A percentile compares a stretch with the other conserved stretches of the same genome.
phyloP scores from a whole-genome alignment of 2,888 invertebrate species.

The Octodonta nipae region DNA sequence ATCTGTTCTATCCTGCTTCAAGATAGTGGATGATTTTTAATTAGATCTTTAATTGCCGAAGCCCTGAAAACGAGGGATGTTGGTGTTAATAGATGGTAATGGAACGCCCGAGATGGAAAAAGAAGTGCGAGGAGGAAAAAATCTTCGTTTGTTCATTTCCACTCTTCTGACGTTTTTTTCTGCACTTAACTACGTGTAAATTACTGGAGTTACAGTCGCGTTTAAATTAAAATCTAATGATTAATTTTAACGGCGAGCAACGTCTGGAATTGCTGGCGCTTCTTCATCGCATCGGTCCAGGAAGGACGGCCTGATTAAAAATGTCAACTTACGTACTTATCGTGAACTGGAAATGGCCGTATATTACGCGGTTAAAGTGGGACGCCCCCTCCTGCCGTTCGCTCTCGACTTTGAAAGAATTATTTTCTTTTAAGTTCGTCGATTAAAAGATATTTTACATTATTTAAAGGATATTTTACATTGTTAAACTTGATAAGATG shows the following conservation, averaged over 20 bases:
- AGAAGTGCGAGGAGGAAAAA: background rate
- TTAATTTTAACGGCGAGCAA: constrained; percentile 31
- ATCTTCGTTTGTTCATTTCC: constrained; percentile 2
- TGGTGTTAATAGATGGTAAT: too few relatives aligned
- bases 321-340: constrained; percentile 22
- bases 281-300: constrained; percentile 20
- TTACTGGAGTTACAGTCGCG: constrained; percentile 29
- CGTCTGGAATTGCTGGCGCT: constrained; percentile 29
- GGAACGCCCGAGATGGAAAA: too few relatives aligned
- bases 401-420: too few relatives aligned
- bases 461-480: too few relatives aligned
- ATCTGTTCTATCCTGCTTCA: background rate
- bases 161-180: constrained; percentile 18
- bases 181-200: constrained; percentile 30
- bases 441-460: too few relatives aligned
- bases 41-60: constrained; percentile 2
- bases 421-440: too few relatives aligned
- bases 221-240: constrained; percentile 35
- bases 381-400: too few relatives aligned
- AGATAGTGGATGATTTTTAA: constrained; percentile 2
- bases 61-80: too few relatives aligned
- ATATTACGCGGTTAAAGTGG: background rate
- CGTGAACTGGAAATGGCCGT: constrained; percentile 12
- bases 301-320: constrained; percentile 17
- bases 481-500: too few relatives aligned